phyloP scores from a whole-genome alignment of 2,113 vertebrate genomes.

The Petaurus breviceps region DNA sequence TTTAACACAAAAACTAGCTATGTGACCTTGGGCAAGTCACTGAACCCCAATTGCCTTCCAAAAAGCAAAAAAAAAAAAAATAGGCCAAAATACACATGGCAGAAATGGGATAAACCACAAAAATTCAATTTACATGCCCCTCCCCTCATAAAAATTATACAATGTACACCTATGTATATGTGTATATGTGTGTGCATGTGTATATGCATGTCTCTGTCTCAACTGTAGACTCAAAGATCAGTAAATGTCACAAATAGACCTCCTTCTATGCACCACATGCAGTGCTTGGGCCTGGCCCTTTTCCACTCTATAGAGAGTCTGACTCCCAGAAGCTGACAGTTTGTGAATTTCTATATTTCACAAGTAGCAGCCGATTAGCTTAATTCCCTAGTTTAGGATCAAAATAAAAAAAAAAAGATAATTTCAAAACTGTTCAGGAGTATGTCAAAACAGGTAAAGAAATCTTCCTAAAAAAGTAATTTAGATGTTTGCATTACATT shows the following conservation, averaged over 20 bases:
- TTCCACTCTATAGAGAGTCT: not conserved
- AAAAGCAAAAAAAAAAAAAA: too few relatives aligned
- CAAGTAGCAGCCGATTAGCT: not conserved
- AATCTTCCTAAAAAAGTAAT: constrained; percentile 11
- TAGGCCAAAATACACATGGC: not conserved
- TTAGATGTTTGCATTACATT: not conserved
- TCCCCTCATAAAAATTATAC: constrained; percentile 30
- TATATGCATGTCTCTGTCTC: not conserved
- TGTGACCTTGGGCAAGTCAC: too few relatives aligned
- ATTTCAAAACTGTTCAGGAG: constrained; percentile 12
- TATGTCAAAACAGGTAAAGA: not conserved
- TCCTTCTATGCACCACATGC: constrained; percentile 1
- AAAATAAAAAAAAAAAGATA: not conserved
- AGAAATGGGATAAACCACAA: constrained; percentile 14
- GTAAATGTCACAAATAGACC: not conserved
- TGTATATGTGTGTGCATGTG: not conserved
- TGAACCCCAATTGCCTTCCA: too few relatives aligned
- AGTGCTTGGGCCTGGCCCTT: not conserved
- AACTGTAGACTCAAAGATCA: constrained; percentile 1
- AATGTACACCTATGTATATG: not conserved
- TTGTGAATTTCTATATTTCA: not conserved
- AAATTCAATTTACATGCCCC: not conserved
- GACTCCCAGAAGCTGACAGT: not conserved
- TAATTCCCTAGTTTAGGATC: constrained; percentile 16
- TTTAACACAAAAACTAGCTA: too few relatives aligned